Evolutionary conservation across 2,113 vertebrate species (phyloP).

Genomic region (Opisthocomus hoazin): DNA sequence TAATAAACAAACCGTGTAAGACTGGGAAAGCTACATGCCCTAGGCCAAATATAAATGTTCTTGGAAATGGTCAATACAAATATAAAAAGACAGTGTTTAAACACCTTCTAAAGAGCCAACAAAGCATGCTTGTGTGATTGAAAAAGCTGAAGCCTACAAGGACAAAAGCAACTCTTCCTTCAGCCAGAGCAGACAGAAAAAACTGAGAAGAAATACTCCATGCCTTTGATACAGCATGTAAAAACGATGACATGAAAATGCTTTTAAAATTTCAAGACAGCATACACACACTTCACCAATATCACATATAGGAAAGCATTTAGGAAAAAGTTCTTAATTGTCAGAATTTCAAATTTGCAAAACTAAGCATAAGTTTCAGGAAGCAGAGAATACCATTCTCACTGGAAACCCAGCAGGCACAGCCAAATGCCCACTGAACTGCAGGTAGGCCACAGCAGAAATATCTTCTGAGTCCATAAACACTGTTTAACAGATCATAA

Average conservation of each 20-base stretch:
- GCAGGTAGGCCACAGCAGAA: background rate
- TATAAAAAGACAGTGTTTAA: background rate
- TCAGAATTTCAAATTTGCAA: background rate
- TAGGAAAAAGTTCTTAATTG: background rate
- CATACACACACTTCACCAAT: background rate
- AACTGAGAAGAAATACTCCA: background rate
- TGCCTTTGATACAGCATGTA: background rate
- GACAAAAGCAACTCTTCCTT: background rate
- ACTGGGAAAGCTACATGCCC: background rate
- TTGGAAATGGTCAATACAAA: background rate
- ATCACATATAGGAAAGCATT: background rate
- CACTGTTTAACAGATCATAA: background rate
- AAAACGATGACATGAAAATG: background rate
- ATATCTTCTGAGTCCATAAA: background rate
- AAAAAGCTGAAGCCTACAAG: background rate
- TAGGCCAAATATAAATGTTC: background rate
- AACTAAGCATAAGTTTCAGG: background rate
- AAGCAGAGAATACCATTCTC: background rate
- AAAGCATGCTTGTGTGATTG: accelerated
- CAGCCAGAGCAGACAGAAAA: background rate
- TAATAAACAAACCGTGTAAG: background rate
- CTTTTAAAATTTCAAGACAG: background rate
- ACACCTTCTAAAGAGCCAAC: background rate
- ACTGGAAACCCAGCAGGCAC: background rate
- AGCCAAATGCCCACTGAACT: background rate